Percentiles rank a stretch among this genome's conserved stretches.
Evolutionary conservation across 2,113 vertebrate species (phyloP).

Genomic region (Grammomys dolichurus): DNA sequence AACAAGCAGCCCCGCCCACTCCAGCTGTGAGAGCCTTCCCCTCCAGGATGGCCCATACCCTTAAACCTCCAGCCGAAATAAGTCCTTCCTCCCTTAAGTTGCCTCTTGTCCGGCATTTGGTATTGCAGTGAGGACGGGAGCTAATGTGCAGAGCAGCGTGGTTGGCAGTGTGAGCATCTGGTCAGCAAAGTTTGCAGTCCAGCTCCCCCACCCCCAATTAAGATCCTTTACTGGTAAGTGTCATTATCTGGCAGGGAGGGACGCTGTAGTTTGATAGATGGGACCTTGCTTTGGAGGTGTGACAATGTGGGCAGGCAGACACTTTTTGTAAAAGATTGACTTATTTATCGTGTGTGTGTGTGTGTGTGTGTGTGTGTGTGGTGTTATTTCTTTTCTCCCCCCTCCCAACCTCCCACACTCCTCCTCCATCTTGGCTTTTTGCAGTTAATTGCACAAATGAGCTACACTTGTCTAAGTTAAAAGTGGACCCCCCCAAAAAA

Average conservation of each 20-base stretch:
- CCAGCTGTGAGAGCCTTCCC: neutral
- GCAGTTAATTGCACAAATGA: constrained; percentile 90
- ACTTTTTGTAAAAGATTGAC: neutral
- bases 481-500: constrained; percentile 82
- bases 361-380: neutral
- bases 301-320: neutral
- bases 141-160: fast-evolving
- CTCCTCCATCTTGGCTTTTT: constrained; percentile 80
- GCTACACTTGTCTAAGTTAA: constrained; percentile 88
- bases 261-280: neutral
- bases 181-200: neutral
- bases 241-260: neutral
- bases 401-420: too few species aligned
- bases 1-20: neutral
- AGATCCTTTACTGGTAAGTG: neutral
- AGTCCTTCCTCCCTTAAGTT: neutral
- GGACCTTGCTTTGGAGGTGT: neutral
- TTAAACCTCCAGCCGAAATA: neutral
- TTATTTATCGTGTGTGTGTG: neutral
- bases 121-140: too few species aligned
- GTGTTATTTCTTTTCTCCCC: neutral
- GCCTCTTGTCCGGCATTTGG: neutral
- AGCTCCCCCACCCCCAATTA: neutral
- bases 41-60: neutral
- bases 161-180: too few species aligned